Evolutionary conservation across 2,797 vertebrate species (phyloP), one percentile per base, ranked within the genome.

Genomic region (Smutsia gigantea): DNA sequence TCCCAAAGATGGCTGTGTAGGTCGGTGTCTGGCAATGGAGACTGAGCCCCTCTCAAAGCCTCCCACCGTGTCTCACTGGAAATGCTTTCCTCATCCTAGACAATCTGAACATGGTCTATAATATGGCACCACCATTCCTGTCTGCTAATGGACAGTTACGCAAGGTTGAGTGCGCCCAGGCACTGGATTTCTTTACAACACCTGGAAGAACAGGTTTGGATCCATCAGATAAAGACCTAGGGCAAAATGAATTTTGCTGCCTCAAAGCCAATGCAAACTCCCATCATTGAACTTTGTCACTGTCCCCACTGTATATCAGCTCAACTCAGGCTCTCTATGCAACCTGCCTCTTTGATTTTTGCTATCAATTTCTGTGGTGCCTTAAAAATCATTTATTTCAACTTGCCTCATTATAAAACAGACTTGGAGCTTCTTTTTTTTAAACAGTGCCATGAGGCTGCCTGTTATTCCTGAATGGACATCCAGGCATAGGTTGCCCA

Each of bases 331-430:
- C 31, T 79, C 29, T 34, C 11, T 5, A 0, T 46, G 29, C 49
- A 83, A 53, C 14, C 8, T 81, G n/a, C 19, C 29, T 64, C 31
- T 94, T 92, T 69, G 34, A 71, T 49, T 92, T 96, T 68, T 66
- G 7, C 42, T 75, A 64, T 37, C 31, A 57, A 77, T 23, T 46
- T 85, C 77, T n/a, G 17, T 11, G 37, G 39, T 68, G 14, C 23
- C 49, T 68, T 57, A 74, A 82, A 86, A 63, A 68, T 31, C 27
- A 86, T 57, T 68, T 39, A 57, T 85, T 93, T 66, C 42, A 78
- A 77, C 23, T 55, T 17, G 31, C 27, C 21, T 86, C 37, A 71
- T 68, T 91, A 8, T 63, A n/a, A 77, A 84, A 74, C 31, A 51
- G 2, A 83, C 12, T n/a, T 53, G 10, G 5, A 21, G 34, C 14